These are phyloP conservation scores for Solen grandis DNA, from an alignment of 1,140 invertebrate genomes.

Conservation along the genomic window DNA sequence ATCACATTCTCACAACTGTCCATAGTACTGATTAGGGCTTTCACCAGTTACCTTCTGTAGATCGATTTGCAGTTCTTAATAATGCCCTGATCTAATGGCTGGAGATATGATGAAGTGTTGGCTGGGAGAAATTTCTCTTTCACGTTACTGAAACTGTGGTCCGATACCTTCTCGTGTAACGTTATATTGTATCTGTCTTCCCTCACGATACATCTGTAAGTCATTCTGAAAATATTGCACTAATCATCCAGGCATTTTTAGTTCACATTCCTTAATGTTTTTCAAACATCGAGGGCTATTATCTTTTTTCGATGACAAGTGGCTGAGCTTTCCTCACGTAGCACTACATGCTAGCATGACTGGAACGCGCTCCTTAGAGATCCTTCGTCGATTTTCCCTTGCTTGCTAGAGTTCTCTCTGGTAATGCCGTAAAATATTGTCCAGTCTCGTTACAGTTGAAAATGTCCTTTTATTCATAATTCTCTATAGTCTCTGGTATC, in stretches of 20 bases:
- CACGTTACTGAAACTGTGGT: conserved; percentile 67
- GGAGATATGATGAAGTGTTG: conserved; percentile 53
- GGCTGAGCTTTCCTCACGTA: conserved; percentile 62
- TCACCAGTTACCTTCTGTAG: not conserved
- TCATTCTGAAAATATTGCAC: conserved; percentile 70
- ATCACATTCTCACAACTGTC: not conserved
- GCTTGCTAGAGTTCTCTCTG: no score
- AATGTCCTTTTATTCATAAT: no score
- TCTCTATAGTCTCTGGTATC: conserved; percentile 16
- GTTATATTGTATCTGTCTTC: conserved; percentile 65
- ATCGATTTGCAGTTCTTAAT: no score
- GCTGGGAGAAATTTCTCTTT: conserved; percentile 80
- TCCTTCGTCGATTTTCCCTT: no score
- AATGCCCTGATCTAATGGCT: conserved; percentile 54
- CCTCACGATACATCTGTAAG: conserved; percentile 58
- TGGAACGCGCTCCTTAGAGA: conserved; percentile 61
- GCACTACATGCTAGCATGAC: conserved; percentile 55
- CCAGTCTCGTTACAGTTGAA: no score
- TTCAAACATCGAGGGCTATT: conserved; percentile 65
- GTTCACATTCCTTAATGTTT: conserved; percentile 51
- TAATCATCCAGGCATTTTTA: conserved; percentile 65
- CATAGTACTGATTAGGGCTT: no score
- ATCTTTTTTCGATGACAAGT: conserved; percentile 59
- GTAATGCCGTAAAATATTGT: no score
- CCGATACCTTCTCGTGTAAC: conserved; percentile 55